phyloP scores from a whole-genome alignment of 2,113 vertebrate genomes.

The Laterallus jamaicensis region DNA sequence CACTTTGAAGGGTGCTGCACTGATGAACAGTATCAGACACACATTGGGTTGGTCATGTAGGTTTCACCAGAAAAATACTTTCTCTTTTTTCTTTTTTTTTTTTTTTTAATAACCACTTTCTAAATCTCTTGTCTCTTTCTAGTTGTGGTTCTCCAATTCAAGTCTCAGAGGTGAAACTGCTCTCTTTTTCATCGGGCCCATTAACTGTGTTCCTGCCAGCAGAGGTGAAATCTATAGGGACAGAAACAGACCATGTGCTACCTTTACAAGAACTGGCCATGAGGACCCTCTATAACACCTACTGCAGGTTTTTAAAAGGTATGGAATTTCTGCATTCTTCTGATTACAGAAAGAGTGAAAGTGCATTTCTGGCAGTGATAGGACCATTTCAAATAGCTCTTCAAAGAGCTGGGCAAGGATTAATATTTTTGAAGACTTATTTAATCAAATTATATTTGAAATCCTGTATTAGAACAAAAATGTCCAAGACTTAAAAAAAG shows the following conservation, averaged over 20 bases:
- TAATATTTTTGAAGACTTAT: neutral
- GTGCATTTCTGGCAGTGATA: neutral
- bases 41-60: neutral
- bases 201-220: slow-evolving; percentile 85
- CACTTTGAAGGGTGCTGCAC: neutral
- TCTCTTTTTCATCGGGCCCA: slow-evolving; percentile 80
- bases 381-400: neutral
- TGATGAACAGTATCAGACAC: neutral
- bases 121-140: slow-evolving; percentile 49
- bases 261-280: slow-evolving; percentile 92
- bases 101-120: slow-evolving; percentile 4
- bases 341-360: neutral
- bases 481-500: neutral
- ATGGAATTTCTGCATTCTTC: neutral
- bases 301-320: slow-evolving; percentile 78
- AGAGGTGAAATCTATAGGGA: slow-evolving; percentile 90
- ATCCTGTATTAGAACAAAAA: slow-evolving; percentile 2
- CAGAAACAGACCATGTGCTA: slow-evolving; percentile 82
- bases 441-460: slow-evolving; percentile 14
- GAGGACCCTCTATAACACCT: slow-evolving; percentile 82
- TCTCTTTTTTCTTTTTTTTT: neutral
- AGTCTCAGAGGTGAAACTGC: slow-evolving; percentile 76
- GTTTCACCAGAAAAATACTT: neutral
- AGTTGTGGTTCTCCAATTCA: slow-evolving; percentile 89
- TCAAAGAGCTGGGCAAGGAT: neutral